phyloP scores from a whole-genome alignment of 2,888 invertebrate genomes.

The Euplagia quadripunctaria region DNA sequence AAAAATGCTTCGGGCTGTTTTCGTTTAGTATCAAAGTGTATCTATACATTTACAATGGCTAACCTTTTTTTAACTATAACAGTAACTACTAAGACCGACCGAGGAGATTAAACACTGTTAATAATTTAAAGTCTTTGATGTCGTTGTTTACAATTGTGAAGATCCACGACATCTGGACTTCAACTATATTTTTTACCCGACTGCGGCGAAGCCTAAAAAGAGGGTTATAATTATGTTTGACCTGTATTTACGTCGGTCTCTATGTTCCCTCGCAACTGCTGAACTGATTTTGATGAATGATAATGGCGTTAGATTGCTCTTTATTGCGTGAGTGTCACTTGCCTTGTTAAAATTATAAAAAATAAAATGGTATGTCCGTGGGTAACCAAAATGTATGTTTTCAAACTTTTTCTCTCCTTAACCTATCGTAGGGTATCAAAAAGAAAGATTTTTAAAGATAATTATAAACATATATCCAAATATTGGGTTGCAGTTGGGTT shows the following conservation, averaged over 20 bases:
- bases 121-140: not conserved
- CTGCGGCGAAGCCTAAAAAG: not conserved
- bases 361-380: too few species aligned
- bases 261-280: not conserved
- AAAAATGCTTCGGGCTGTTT: slow-evolving; percentile 3
- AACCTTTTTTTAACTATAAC: not conserved
- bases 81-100: not conserved
- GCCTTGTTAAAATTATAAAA: too few species aligned
- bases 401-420: too few species aligned
- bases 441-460: too few species aligned
- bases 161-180: not conserved
- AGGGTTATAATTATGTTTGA: too few species aligned
- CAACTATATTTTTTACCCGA: not conserved
- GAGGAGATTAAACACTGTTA: not conserved
- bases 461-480: too few species aligned
- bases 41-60: not conserved
- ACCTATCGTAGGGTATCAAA: too few species aligned
- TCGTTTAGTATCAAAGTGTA: not conserved
- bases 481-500: not conserved
- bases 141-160: too few species aligned
- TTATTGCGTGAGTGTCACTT: too few species aligned
- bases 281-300: not conserved
- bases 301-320: not conserved
- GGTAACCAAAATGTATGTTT: too few species aligned
- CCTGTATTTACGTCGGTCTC: not conserved